Conservation (phyloP, 2,113 vertebrate genomes). For the Pseudolaguvia tuberculata region DNA sequence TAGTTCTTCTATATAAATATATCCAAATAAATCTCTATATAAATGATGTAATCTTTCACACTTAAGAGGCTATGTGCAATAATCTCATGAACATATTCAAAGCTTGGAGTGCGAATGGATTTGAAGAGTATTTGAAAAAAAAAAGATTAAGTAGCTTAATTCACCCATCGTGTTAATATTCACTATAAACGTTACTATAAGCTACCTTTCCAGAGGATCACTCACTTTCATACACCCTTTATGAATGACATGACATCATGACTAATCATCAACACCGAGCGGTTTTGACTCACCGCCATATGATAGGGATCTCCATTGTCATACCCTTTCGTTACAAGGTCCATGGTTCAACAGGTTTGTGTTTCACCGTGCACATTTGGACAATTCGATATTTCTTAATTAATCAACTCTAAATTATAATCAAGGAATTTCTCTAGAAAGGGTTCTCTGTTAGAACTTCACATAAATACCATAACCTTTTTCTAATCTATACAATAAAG, state of each 20-base stretch:
- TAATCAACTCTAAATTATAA: too few relatives aligned
- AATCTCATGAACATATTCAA: constrained; percentile 35
- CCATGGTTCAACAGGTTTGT: neutral
- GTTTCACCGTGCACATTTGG: neutral
- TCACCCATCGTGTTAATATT: neutral
- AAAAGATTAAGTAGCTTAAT: constrained; percentile 22
- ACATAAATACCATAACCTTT: too few relatives aligned
- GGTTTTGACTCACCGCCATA: neutral
- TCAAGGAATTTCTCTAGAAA: too few relatives aligned
- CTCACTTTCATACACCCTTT: constrained; percentile 9
- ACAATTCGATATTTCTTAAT: too few relatives aligned
- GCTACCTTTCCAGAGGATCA: neutral
- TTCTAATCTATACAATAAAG: too few relatives aligned
- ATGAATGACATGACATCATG: neutral
- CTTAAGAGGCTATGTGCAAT: constrained; percentile 33
- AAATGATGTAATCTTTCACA: constrained; percentile 17
- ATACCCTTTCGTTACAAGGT: neutral
- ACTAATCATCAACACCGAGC: neutral
- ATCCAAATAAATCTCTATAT: constrained; percentile 8
- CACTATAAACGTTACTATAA: constrained; percentile 2
- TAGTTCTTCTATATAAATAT: constrained; percentile 12
- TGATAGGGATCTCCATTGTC: neutral
- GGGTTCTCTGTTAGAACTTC: too few relatives aligned
- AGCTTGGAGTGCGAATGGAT: constrained; percentile 8
- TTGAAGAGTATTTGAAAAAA: neutral